Evolutionary conservation across 2,888 invertebrate species (phyloP).

Genomic region (Acrocyrtus sp.): DNA sequence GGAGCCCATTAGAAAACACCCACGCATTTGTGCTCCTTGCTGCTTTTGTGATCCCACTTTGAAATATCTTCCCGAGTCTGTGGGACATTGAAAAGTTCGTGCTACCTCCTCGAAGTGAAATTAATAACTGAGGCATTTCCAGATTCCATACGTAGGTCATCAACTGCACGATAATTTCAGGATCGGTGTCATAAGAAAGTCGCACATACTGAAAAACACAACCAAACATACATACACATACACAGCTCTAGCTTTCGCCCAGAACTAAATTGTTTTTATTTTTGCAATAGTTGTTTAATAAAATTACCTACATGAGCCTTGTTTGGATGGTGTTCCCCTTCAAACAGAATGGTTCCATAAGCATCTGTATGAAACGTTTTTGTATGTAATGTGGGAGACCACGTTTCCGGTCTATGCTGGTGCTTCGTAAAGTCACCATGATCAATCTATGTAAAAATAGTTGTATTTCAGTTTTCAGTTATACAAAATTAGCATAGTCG

Average conservation of each 20-base stretch:
- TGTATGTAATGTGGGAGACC: conserved; percentile 77
- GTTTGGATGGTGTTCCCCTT: conserved; percentile 95
- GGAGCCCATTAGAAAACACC: conserved; percentile 85
- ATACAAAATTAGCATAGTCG: not conserved
- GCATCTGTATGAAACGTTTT: conserved; percentile 83
- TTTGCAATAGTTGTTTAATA: no score
- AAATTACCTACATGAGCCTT: conserved; percentile 84
- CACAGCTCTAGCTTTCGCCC: no score
- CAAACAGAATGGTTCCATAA: conserved; percentile 97
- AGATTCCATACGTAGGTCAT: conserved; percentile 95
- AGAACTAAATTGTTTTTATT: no score
- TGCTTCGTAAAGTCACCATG: conserved; percentile 34
- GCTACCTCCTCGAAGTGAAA: conserved; percentile 97
- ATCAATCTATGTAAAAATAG: conserved; percentile 7
- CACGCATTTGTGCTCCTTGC: conserved; percentile 98
- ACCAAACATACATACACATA: no score
- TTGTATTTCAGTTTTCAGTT: not conserved
- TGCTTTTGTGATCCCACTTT: conserved; percentile 94
- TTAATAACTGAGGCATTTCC: conserved; percentile 94
- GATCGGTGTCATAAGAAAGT: conserved; percentile 92
- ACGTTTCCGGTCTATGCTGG: conserved; percentile 18
- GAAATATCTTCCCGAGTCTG: conserved; percentile 91
- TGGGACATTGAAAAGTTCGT: conserved; percentile 94
- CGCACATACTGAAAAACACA: conserved; percentile 84
- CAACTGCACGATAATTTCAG: conserved; percentile 91